Conservation (phyloP, 2,797 vertebrate species). For the Erethizon dorsatum region DNA sequence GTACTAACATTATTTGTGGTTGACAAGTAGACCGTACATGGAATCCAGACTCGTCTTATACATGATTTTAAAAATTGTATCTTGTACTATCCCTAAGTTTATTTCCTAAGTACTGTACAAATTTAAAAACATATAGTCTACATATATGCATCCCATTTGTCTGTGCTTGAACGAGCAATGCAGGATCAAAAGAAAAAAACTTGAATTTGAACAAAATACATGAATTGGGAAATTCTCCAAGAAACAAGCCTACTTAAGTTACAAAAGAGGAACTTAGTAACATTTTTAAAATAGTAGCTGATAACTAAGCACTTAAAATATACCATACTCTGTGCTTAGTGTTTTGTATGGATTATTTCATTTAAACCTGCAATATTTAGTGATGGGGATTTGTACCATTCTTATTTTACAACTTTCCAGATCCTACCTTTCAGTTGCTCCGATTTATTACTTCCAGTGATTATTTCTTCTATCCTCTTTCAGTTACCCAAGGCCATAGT, state of each 20-base stretch:
- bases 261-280: neutral
- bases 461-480: neutral
- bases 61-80: neutral
- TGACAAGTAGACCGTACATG: neutral
- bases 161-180: neutral
- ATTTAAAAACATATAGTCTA: neutral
- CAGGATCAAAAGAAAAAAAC: neutral
- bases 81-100: neutral
- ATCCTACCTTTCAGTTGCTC: neutral
- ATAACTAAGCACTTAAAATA: neutral
- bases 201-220: neutral
- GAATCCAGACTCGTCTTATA: neutral
- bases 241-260: neutral
- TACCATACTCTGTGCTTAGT: neutral
- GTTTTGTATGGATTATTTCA: neutral
- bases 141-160: neutral
- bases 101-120: neutral
- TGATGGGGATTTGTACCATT: neutral
- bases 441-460: neutral
- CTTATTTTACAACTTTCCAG: neutral
- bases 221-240: neutral
- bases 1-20: neutral
- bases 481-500: neutral
- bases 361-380: conserved; percentile 18
- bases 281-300: neutral